A percentile compares a stretch with the other conserved stretches of the same genome.
Conservation (phyloP, 2,797 vertebrate genomes). For the Phrynocephalus guinanensis region DNA sequence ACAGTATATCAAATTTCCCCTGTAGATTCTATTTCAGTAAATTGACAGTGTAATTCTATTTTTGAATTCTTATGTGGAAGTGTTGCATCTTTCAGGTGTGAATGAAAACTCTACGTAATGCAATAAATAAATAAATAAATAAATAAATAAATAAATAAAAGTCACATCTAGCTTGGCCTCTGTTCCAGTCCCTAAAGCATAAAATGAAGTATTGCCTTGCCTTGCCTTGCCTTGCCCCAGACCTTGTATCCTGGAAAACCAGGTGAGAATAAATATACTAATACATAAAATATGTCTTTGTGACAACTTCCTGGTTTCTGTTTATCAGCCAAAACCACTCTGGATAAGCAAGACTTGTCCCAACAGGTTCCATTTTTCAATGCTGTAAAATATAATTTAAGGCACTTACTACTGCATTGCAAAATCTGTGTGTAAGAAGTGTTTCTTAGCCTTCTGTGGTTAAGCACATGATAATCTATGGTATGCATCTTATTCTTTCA, state of each 20-base stretch:
- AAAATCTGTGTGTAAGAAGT: conserved; percentile 28
- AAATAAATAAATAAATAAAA: neutral
- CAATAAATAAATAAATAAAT: no score
- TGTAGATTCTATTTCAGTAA: no score
- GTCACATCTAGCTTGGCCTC: neutral
- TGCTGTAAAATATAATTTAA: neutral
- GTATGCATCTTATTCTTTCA: neutral
- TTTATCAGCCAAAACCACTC: neutral
- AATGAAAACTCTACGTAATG: neutral
- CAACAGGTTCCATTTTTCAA: neutral
- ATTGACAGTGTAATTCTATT: no score
- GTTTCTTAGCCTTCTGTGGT: conserved; percentile 7
- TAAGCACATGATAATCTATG: neutral
- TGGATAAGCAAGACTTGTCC: conserved; percentile 4
- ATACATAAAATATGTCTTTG: neutral
- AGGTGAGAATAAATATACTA: conserved; percentile 2
- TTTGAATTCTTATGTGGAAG: no score
- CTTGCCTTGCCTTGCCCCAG: neutral
- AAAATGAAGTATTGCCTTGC: conserved; percentile 2
- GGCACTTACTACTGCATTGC: fast-evolving
- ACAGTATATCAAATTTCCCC: no score
- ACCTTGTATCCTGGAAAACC: conserved; percentile 29
- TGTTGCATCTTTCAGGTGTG: no score
- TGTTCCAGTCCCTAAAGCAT: neutral
- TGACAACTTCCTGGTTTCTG: neutral